phyloP scores from a whole-genome alignment of 1,140 invertebrate species.

The Dendrolimus punctatus region DNA sequence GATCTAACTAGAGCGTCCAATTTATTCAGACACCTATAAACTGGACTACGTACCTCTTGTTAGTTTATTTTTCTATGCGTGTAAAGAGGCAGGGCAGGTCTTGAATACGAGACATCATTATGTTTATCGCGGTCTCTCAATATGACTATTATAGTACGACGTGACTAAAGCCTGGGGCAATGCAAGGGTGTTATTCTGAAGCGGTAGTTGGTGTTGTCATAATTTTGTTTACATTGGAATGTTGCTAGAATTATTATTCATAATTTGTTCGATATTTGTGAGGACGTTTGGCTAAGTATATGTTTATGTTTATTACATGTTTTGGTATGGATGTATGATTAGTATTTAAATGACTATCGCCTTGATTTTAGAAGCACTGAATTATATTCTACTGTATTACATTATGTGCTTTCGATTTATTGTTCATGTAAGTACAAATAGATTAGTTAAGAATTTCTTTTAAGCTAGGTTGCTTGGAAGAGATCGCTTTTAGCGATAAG shows the following conservation, averaged over 20 bases:
- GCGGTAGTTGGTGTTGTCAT: slow-evolving; percentile 12
- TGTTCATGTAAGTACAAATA: too few species aligned
- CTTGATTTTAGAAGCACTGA: too few species aligned
- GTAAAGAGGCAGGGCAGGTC: slow-evolving; percentile 3
- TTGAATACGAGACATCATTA: slow-evolving; percentile 10
- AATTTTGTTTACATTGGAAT: slow-evolving; percentile 29
- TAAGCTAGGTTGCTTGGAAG: too few species aligned
- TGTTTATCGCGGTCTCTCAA: slow-evolving; percentile 26
- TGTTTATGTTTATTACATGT: too few species aligned
- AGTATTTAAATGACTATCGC: too few species aligned
- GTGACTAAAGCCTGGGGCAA: slow-evolving; percentile 21
- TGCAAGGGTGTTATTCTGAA: slow-evolving; percentile 21
- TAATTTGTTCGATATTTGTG: slow-evolving; percentile 4
- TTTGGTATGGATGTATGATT: too few species aligned
- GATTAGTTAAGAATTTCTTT: too few species aligned
- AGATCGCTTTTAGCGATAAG: too few species aligned
- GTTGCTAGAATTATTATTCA: slow-evolving; percentile 11
- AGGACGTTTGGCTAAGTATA: not conserved
- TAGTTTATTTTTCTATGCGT: not conserved
- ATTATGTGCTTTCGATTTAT: too few species aligned
- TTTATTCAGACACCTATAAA: slow-evolving; percentile 21
- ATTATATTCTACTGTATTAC: too few species aligned
- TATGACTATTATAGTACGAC: slow-evolving; percentile 26
- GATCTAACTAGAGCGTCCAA: slow-evolving; percentile 26
- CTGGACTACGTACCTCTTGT: slow-evolving; percentile 1